phyloP scores from a whole-genome alignment of 2,113 vertebrate genomes.

The Zosterops japonicus region DNA sequence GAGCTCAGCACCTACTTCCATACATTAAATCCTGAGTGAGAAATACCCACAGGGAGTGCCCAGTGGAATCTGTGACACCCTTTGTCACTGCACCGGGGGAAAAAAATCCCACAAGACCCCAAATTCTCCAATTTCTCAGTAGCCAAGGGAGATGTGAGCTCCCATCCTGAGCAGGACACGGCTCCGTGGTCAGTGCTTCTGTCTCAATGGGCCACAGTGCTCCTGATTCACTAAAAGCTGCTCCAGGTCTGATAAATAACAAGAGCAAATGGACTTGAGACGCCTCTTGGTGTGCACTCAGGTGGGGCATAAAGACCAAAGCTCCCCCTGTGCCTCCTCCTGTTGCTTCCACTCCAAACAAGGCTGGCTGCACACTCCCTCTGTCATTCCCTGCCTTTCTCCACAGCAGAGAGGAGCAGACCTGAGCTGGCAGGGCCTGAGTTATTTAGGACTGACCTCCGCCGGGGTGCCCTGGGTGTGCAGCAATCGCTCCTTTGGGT shows the following conservation, averaged over 20 bases:
- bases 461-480: neutral
- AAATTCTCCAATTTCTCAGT: neutral
- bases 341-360: neutral
- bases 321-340: neutral
- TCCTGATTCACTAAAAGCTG: neutral
- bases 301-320: no score
- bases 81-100: neutral
- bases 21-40: neutral
- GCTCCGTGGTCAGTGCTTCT: neutral
- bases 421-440: constrained; percentile 3
- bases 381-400: neutral
- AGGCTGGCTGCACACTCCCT: neutral
- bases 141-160: neutral
- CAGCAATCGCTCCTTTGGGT: neutral
- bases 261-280: neutral
- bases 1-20: neutral
- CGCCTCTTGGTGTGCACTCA: neutral
- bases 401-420: neutral
- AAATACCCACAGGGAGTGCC: neutral
- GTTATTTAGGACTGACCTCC: constrained; percentile 45
- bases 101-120: neutral
- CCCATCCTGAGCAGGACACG: fast-evolving
- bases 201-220: neutral
- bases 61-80: neutral
- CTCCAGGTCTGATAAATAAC: neutral